Evolutionary conservation across 2,888 invertebrate species (phyloP), one percentile per base, ranked within the genome.

Genomic region (Drosophila borealis): DNA sequence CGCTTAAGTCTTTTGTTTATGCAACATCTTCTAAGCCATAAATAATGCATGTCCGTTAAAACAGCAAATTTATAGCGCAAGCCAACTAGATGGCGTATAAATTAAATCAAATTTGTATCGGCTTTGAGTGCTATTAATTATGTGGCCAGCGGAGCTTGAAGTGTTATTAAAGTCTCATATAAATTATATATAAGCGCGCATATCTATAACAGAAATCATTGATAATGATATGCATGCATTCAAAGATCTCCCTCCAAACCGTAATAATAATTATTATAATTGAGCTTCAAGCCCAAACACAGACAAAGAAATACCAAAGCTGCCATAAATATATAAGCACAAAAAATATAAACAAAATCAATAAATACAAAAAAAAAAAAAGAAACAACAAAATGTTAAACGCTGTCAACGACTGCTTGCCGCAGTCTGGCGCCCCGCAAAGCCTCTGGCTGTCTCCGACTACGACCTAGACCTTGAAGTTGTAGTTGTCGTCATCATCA

Each of bases 381-480:
- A 39, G 11, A 51, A 41, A 39, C 29, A 33, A 60, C 50, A 64
- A 53, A 66, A 71, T 68, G 62, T 66, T 73, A 74, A 78, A 61
- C 66, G 68, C 78, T 80, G 84, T 84, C 78, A 87, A 80, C 80
- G 81, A 69, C 51, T 69, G 54, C 61, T 39, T 57, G 36, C 33
- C 55, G 36, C n/a, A 19, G 41, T 50, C 75, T 57, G 67, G 67
- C 56, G 56, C 49, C 72, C 54, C 56, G 33, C 59, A 46, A 13
- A 44, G 44, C 59, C 53, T 46, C 46, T 57, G 44, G 51, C 54
- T 66, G 70, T 53, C 56, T 62, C 44, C 59, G 65, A 54, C 61
- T 64, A 53, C 76, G 81, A 87, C 88, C 89, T 89, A 88, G 87
- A 89, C 87, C 87, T 88, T 88, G 89, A 72, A 57, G 75, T 49